phyloP scores from a whole-genome alignment of 2,888 invertebrate species.

The Synanthedon formicaeformis region DNA sequence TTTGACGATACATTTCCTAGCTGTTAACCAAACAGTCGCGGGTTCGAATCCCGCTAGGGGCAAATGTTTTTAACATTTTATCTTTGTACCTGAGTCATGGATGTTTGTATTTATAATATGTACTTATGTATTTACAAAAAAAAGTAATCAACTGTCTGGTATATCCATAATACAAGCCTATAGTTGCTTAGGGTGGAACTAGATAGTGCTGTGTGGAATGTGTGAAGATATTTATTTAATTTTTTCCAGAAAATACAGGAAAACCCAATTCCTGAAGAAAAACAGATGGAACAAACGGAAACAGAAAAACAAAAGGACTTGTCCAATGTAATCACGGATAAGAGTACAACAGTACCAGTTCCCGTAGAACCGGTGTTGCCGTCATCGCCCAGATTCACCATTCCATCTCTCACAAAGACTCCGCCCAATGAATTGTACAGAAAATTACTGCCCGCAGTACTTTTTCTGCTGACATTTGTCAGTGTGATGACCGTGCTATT shows the following conservation, averaged over 20 bases:
- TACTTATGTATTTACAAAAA: no score
- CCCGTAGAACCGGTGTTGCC: constrained; percentile 12
- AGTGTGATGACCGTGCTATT: constrained; percentile 83
- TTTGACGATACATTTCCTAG: no score
- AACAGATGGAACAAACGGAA: constrained; percentile 14
- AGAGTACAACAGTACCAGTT: constrained; percentile 14
- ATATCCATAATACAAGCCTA: no score
- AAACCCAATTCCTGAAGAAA: constrained; percentile 21
- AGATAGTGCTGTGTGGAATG: no score
- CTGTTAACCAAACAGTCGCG: no score
- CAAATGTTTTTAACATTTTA: no score
- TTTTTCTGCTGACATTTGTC: constrained; percentile 83
- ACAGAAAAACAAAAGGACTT: constrained; percentile 27
- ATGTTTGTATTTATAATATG: no score
- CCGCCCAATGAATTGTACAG: constrained; percentile 58
- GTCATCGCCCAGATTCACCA: constrained; percentile 22
- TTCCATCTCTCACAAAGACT: constrained; percentile 46
- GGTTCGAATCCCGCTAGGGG: no score
- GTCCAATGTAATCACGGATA: constrained; percentile 12
- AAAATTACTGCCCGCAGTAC: constrained; percentile 74
- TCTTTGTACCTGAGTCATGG: no score
- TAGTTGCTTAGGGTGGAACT: no score
- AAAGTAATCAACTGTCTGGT: no score
- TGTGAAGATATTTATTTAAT: no score
- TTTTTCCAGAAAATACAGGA: constrained; percentile 51